Evolutionary conservation across 2,113 vertebrate genomes (phyloP).

Genomic region (Narcine bancroftii): DNA sequence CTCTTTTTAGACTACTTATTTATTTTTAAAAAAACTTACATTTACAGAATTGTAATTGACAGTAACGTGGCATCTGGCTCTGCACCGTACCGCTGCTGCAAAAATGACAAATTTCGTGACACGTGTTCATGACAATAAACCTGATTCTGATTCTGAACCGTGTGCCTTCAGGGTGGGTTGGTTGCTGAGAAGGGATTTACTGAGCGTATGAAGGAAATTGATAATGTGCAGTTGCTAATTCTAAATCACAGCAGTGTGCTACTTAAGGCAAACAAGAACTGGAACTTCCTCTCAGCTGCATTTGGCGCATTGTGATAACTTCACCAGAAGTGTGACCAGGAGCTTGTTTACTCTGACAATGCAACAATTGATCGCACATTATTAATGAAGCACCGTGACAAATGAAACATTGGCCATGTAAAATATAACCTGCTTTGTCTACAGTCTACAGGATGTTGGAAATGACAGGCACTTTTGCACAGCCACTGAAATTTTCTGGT

Average conservation of each 20-base stretch:
- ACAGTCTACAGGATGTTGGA: neutral
- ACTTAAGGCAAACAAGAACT: too few relatives aligned
- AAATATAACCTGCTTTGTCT: neutral
- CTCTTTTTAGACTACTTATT: too few relatives aligned
- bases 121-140: too few relatives aligned
- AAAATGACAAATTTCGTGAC: too few relatives aligned
- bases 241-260: neutral
- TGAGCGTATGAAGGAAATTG: neutral
- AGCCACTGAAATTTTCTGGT: too few relatives aligned
- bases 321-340: neutral
- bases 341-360: neutral
- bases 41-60: too few relatives aligned
- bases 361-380: neutral
- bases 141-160: too few relatives aligned
- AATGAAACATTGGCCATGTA: neutral
- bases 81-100: too few relatives aligned
- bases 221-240: neutral
- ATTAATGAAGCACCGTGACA: neutral
- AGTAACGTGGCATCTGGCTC: too few relatives aligned
- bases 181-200: neutral
- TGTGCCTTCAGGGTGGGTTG: neutral
- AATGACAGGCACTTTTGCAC: too few relatives aligned
- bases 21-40: too few relatives aligned
- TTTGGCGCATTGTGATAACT: neutral
- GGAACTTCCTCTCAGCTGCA: neutral